Evolutionary conservation across 1,140 invertebrate species (phyloP).

Genomic region (Camponotus vicinus): DNA sequence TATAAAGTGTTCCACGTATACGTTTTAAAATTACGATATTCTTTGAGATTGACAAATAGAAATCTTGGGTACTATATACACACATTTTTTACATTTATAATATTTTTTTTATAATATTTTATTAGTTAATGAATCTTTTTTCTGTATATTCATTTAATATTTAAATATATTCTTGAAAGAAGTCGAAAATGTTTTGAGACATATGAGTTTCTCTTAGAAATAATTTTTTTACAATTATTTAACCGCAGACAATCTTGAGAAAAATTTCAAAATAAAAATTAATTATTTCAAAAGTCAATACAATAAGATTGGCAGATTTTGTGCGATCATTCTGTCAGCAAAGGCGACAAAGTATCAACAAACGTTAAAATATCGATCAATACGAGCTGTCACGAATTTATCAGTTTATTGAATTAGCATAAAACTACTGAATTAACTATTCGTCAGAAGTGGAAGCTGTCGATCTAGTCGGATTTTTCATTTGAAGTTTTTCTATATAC

Average conservation of each 20-base stretch:
- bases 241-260: not conserved
- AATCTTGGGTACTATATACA: not conserved
- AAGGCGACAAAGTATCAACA: not conserved
- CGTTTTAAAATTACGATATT: not conserved
- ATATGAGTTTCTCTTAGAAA: not conserved
- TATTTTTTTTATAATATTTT: no score
- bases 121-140: not conserved
- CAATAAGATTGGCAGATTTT: not conserved
- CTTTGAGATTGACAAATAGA: not conserved
- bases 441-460: constrained; percentile 4
- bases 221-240: no score
- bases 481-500: constrained; percentile 1
- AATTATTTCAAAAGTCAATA: constrained; percentile 9
- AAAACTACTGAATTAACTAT: not conserved
- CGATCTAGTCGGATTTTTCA: constrained; percentile 1
- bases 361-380: constrained; percentile 8
- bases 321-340: not conserved
- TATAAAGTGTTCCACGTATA: not conserved
- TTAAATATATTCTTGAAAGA: not conserved
- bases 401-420: constrained; percentile 52
- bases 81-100: not conserved
- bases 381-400: constrained; percentile 26
- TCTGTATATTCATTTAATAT: not conserved
- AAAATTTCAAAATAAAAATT: constrained; percentile 7
- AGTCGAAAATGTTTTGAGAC: not conserved